Conservation (phyloP, 2,113 vertebrate species). For the Bothrops jararaca region DNA sequence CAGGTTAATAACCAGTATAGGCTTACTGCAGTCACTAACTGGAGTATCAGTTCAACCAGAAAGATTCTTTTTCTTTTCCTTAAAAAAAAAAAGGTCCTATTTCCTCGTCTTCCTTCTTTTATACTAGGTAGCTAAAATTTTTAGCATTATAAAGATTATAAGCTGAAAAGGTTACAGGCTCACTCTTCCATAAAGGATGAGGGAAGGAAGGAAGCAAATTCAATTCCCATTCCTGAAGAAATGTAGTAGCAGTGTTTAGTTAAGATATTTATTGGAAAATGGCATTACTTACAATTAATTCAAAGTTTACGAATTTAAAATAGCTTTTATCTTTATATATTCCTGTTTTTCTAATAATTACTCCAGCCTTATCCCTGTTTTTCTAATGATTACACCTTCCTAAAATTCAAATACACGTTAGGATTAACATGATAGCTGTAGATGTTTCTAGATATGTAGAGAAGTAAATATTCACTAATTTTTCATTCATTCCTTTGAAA, state of each 20-base stretch:
- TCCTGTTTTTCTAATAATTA: background rate
- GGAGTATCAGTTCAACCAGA: background rate
- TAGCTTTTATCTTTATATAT: background rate
- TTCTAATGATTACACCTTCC: background rate
- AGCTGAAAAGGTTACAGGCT: background rate
- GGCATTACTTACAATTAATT: background rate
- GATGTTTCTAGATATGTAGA: background rate
- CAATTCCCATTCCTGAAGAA: background rate
- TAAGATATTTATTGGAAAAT: background rate
- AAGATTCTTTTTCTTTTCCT: background rate
- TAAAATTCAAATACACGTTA: background rate
- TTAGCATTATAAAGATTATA: background rate
- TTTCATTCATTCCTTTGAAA: constrained; percentile 6
- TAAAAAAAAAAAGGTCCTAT: background rate
- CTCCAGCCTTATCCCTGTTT: background rate
- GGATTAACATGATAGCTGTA: background rate
- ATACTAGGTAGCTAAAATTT: background rate
- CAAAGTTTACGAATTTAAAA: background rate
- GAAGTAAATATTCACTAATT: background rate
- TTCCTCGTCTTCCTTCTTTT: background rate
- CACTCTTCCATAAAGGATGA: background rate
- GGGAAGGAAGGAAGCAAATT: background rate
- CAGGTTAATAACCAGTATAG: background rate
- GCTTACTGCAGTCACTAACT: background rate
- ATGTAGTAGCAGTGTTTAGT: background rate